Evolutionary conservation across 2,797 vertebrate species (phyloP).

Genomic region (Sandelia bainsii): DNA sequence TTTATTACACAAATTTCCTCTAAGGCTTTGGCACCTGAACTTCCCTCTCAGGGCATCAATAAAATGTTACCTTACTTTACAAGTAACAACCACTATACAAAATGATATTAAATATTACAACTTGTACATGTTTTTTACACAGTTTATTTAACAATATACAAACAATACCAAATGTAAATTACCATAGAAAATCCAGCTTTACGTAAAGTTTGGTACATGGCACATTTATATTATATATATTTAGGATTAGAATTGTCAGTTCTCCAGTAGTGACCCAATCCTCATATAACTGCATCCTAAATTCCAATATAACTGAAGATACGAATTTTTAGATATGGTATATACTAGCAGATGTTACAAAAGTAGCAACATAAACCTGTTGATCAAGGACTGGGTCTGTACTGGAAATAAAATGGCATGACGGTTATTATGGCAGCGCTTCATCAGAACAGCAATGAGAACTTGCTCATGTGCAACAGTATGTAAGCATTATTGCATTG

Average conservation of each 20-base stretch:
- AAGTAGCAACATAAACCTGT: neutral
- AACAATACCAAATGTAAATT: constrained; percentile 30
- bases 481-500: constrained; percentile 56
- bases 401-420: constrained; percentile 5
- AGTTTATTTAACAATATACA: constrained; percentile 72
- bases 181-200: constrained; percentile 62
- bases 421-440: constrained; percentile 21
- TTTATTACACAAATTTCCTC: neutral
- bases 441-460: constrained; percentile 21
- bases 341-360: neutral
- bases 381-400: constrained; percentile 24
- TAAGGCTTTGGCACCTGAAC: neutral
- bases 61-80: too few relatives aligned
- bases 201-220: constrained; percentile 22
- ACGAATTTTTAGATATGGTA: neutral
- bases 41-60: too few relatives aligned
- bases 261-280: constrained; percentile 21
- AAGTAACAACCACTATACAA: neutral
- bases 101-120: neutral
- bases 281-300: constrained; percentile 10
- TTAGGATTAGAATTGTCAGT: constrained; percentile 9
- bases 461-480: constrained; percentile 11
- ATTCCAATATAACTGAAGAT: neutral
- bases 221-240: constrained; percentile 41
- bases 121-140: constrained; percentile 23